Percentiles rank a stretch among this genome's conserved stretches.
Evolutionary conservation across 2,888 invertebrate genomes (phyloP).

Genomic region (Laspeyria flexula): DNA sequence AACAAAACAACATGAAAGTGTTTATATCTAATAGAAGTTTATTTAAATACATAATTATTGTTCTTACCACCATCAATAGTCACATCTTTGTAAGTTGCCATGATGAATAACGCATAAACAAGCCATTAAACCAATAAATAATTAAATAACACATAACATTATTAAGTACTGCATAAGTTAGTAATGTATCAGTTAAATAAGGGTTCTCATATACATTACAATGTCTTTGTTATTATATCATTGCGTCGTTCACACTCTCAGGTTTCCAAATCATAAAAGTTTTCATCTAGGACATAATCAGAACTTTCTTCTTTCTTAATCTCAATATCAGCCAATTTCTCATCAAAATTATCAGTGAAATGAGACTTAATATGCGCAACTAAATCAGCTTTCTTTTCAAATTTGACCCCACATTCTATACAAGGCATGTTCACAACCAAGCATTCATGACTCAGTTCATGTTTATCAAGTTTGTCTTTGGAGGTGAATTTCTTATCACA

Average conservation of each 20-base stretch:
- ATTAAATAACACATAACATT: not conserved
- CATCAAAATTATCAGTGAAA: conserved; percentile 80
- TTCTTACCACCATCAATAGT: not conserved
- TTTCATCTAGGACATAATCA: conserved; percentile 69
- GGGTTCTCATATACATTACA: conserved; percentile 14
- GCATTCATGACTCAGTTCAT: conserved; percentile 88
- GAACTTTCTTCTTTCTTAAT: conserved; percentile 75
- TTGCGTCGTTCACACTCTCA: conserved; percentile 54
- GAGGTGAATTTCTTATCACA: conserved; percentile 89
- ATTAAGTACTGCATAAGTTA: conserved; percentile 37
- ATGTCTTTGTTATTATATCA: conserved; percentile 31
- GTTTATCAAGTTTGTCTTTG: conserved; percentile 89
- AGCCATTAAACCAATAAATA: not conserved
- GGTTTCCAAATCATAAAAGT: conserved; percentile 77
- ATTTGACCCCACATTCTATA: conserved; percentile 87
- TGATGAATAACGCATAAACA: not conserved
- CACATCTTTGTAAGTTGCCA: not conserved
- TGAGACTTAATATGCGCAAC: conserved; percentile 87
- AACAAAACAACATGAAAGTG: too few relatives aligned
- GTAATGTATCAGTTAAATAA: conserved; percentile 12
- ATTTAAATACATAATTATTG: too few relatives aligned
- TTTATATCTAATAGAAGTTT: too few relatives aligned
- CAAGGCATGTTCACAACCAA: conserved; percentile 87
- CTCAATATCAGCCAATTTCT: conserved; percentile 65
- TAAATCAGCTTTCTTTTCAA: conserved; percentile 86